Conservation (phyloP, 2,888 invertebrate species). For the Leptinotarsa tumamoca region DNA sequence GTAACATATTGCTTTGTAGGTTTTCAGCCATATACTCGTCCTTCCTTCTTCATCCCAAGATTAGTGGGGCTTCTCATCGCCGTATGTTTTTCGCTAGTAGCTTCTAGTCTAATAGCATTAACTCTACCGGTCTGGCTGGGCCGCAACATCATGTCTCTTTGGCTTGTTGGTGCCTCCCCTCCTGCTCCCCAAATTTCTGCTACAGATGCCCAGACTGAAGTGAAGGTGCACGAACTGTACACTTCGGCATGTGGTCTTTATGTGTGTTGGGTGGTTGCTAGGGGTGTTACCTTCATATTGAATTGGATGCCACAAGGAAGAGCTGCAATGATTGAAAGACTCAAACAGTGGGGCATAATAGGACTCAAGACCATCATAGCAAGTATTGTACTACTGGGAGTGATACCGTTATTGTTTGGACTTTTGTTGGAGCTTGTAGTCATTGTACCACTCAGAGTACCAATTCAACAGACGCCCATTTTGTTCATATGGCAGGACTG, state of each 20-base stretch:
- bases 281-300: slow-evolving; percentile 83
- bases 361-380: slow-evolving; percentile 84
- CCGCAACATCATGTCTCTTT: slow-evolving; percentile 86
- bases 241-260: slow-evolving; percentile 96
- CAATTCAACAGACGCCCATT: slow-evolving; percentile 90
- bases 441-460: slow-evolving; percentile 93
- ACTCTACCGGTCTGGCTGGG: slow-evolving; percentile 94
- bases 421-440: slow-evolving; percentile 90
- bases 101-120: slow-evolving; percentile 86
- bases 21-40: slow-evolving; percentile 91
- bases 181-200: slow-evolving; percentile 61
- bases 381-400: slow-evolving; percentile 82
- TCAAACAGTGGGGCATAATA: slow-evolving; percentile 79
- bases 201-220: slow-evolving; percentile 54
- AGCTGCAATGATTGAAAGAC: slow-evolving; percentile 77
- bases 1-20: slow-evolving; percentile 67
- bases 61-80: slow-evolving; percentile 76
- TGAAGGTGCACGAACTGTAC: slow-evolving; percentile 90
- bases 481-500: slow-evolving; percentile 95
- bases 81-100: slow-evolving; percentile 86
- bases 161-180: slow-evolving; percentile 75
- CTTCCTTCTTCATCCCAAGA: slow-evolving; percentile 83
- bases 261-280: slow-evolving; percentile 92
- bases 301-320: slow-evolving; percentile 93
- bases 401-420: slow-evolving; percentile 93